Base-by-base conservation (phyloP, 2,797 vertebrate genomes). In the Pangasius mekongensis region DNA sequence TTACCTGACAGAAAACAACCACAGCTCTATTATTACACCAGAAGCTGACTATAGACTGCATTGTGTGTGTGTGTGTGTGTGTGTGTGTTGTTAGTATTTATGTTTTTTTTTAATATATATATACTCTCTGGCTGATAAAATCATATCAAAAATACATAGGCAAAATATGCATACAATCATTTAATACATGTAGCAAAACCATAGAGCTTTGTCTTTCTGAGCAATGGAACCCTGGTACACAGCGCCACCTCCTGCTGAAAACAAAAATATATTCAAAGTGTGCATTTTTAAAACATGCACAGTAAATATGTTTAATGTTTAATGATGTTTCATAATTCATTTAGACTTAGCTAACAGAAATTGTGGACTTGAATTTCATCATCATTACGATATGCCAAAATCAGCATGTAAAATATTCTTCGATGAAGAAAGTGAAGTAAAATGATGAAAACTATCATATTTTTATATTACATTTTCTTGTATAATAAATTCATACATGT, bases 161-260 rank as follows among this genome's bases (percentile, higher is more conserved):
- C 14, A 54, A 8, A 77, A 77, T 20, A 54, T 2, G 1, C 24
- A 52, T n/a, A 77, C 6, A 77, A 73, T 43, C 2, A 43, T 39
- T 39, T 1, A 24, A 24, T 20, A 43, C 24, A 71, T 39, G 5
- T 39, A 71, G 5, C 27, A 27, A 47, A 76, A n/a, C 2, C 54
- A 36, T 5, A 36, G 3, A 24, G 5, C 9, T n/a, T 52, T 20
- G 22, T 14, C 10, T 27, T 22, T 74, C 36, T 5, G 4, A 49
- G 27, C 43, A 66, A 30, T 47, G 81, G 3, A 83, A 83, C 14
- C 3, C 3, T 73, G 33, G 11, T 24, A 52, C 20, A 85, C 36
- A 76, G 58, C 76, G 87, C 67, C 85, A 85, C 52, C 89, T 89
- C 58, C 80, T 87, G 89, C 58, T 73, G n/a, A 54, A 14, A 58